Conservation (phyloP, 2,113 vertebrate genomes). For the Peucedramus taeniatus region DNA sequence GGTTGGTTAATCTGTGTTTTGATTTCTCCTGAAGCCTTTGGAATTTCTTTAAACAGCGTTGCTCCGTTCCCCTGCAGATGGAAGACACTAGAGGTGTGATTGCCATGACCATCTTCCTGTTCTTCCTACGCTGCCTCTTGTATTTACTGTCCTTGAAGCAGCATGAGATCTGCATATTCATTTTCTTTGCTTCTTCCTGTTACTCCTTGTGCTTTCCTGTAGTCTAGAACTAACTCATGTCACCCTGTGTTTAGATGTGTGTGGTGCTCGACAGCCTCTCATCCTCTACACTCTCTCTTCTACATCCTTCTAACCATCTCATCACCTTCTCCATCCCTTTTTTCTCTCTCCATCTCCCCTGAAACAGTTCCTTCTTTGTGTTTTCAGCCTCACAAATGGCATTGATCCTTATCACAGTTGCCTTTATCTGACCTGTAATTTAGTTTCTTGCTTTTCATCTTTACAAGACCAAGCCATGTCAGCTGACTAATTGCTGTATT, state of each 20-base stretch:
- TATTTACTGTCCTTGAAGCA: background rate
- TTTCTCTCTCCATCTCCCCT: background rate
- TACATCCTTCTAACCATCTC: background rate
- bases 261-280: background rate
- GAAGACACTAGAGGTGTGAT: background rate
- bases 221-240: background rate
- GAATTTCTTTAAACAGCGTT: background rate
- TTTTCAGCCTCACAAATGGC: background rate
- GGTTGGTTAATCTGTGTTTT: background rate
- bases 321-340: background rate
- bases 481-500: background rate
- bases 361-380: background rate
- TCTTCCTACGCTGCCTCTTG: background rate
- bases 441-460: background rate
- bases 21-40: background rate
- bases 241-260: background rate
- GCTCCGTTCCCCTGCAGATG: accelerated
- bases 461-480: background rate
- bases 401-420: background rate
- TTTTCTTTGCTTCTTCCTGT: background rate
- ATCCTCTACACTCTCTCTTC: background rate
- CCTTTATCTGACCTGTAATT: background rate
- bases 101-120: background rate
- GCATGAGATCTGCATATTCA: background rate
- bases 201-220: background rate